phyloP scores from a whole-genome alignment of 2,113 vertebrate genomes.

The Cyanoliseus patagonus region DNA sequence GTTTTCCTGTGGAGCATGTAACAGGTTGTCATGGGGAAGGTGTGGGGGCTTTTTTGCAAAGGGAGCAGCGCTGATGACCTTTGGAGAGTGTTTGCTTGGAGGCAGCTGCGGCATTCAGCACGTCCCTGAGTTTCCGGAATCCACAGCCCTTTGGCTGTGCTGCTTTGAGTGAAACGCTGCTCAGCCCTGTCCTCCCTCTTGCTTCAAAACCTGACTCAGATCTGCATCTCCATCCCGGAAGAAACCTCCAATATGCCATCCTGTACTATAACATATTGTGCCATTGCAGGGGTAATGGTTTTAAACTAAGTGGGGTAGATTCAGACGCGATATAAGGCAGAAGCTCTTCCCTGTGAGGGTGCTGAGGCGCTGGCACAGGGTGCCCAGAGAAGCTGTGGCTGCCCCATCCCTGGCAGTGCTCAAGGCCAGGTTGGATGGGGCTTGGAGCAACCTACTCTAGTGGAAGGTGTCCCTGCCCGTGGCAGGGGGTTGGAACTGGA shows the following conservation, averaged over 20 bases:
- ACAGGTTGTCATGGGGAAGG: constrained; percentile 54
- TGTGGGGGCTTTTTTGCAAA: background rate
- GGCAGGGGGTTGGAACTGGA: background rate
- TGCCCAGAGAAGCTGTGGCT: background rate
- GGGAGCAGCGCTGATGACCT: constrained; percentile 8
- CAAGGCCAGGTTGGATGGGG: background rate
- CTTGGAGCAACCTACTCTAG: background rate
- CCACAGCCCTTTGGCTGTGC: background rate
- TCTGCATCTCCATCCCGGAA: background rate
- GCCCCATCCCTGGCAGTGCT: background rate
- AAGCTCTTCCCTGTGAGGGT: background rate
- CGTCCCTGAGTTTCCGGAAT: background rate
- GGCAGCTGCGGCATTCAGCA: background rate
- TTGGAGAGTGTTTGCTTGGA: background rate
- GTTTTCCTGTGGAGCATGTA: background rate
- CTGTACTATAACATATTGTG: accelerated
- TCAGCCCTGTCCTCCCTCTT: background rate
- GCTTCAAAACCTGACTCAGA: background rate
- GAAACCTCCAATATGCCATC: accelerated
- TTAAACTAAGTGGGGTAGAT: accelerated
- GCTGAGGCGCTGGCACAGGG: background rate
- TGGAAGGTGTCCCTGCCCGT: background rate
- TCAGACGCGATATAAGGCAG: accelerated
- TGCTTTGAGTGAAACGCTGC: background rate
- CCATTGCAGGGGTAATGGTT: background rate